These are phyloP conservation scores for Amblyjoppa fuscipennis DNA, from an alignment of 2,888 invertebrate species.

Conservation along the genomic window DNA sequence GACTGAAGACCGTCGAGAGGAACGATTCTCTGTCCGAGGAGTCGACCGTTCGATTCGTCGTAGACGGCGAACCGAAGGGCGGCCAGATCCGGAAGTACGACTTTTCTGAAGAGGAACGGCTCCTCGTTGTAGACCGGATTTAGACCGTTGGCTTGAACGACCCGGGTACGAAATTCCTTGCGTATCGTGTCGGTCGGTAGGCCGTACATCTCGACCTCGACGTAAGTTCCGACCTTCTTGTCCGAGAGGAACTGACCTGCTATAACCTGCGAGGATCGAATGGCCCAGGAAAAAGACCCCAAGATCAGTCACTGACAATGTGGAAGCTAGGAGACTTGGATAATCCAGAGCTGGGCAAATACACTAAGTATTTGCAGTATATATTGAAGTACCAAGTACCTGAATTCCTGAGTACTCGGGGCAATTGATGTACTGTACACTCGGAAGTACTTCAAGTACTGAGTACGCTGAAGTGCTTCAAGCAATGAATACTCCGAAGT, in stretches of 20 bases:
- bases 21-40: slow-evolving; percentile 98
- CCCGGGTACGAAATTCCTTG: slow-evolving; percentile 98
- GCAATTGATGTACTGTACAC: too few relatives aligned
- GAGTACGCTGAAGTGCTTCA: too few relatives aligned
- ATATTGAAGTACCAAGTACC: too few relatives aligned
- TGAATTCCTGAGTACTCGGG: too few relatives aligned
- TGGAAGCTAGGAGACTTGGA: too few relatives aligned
- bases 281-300: too few relatives aligned
- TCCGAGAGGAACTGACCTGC: slow-evolving; percentile 99
- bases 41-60: slow-evolving; percentile 96
- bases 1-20: slow-evolving; percentile 99
- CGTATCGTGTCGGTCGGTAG: slow-evolving; percentile 99
- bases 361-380: too few relatives aligned
- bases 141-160: slow-evolving; percentile 98
- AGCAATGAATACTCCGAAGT: too few relatives aligned
- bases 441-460: too few relatives aligned
- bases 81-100: slow-evolving; percentile 98
- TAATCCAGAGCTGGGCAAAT: too few relatives aligned
- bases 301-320: too few relatives aligned
- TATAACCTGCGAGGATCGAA: slow-evolving; percentile 89
- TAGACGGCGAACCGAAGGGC: slow-evolving; percentile 99
- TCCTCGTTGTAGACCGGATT: slow-evolving; percentile 99
- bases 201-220: slow-evolving; percentile 99
- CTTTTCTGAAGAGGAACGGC: slow-evolving; percentile 98
- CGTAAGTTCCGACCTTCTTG: slow-evolving; percentile 99